Conservation (phyloP, 2,888 invertebrate species). For the Alloplasta piceator region DNA sequence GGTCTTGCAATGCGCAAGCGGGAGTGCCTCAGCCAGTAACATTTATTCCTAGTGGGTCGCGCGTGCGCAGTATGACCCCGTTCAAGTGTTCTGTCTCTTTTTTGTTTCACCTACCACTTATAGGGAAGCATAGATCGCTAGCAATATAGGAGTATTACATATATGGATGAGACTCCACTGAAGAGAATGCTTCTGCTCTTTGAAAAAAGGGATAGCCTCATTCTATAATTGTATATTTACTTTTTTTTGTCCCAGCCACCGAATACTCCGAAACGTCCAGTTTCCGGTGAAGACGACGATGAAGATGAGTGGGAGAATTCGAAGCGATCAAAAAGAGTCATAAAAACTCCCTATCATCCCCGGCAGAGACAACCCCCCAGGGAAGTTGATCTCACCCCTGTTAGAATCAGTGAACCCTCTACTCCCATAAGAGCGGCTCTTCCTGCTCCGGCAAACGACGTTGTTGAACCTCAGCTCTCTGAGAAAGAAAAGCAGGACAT, state of each 20-base stretch:
- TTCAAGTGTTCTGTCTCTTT: too few species aligned
- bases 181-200: slow-evolving; percentile 96
- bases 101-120: too few species aligned
- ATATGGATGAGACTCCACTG: too few species aligned
- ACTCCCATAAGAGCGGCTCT: slow-evolving; percentile 80
- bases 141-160: too few species aligned
- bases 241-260: slow-evolving; percentile 87
- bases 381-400: slow-evolving; percentile 72
- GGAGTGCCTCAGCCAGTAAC: too few species aligned
- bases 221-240: slow-evolving; percentile 1
- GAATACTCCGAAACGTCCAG: slow-evolving; percentile 91
- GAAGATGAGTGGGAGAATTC: slow-evolving; percentile 87
- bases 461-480: slow-evolving; percentile 86
- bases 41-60: too few species aligned
- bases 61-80: too few species aligned
- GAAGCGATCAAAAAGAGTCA: slow-evolving; percentile 84
- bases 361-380: slow-evolving; percentile 80
- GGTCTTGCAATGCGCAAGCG: too few species aligned
- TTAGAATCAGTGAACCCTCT: slow-evolving; percentile 74
- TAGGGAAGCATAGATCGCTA: too few species aligned
- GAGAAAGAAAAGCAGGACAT: slow-evolving; percentile 92
- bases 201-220: slow-evolving; percentile 90
- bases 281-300: slow-evolving; percentile 87
- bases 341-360: slow-evolving; percentile 83
- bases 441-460: slow-evolving; percentile 84